These are phyloP conservation scores for Hypomecis punctinalis DNA, from an alignment of 2,888 invertebrate species.

Conservation along the genomic window DNA sequence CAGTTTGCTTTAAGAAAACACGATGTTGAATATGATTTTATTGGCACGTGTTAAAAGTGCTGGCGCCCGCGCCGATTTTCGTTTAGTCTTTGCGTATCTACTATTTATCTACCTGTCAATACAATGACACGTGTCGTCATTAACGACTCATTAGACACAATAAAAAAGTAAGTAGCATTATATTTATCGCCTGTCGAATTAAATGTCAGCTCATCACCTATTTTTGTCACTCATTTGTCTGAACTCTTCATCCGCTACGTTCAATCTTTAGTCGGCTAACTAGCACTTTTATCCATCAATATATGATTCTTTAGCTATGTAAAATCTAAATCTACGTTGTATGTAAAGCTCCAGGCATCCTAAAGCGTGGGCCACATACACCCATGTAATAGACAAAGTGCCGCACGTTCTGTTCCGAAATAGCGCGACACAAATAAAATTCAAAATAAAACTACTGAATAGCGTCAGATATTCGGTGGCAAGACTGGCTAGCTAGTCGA, in stretches of 20 bases:
- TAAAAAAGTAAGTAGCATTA: conserved; percentile 2
- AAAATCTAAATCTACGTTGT: conserved; percentile 35
- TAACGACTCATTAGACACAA: conserved; percentile 23
- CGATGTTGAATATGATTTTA: conserved; percentile 51
- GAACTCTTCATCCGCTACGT: neutral
- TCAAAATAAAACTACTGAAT: conserved; percentile 81
- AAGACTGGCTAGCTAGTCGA: conserved; percentile 60
- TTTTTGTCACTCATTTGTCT: neutral
- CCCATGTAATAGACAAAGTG: conserved; percentile 79
- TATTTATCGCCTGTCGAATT: conserved; percentile 15
- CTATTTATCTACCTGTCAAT: conserved; percentile 59
- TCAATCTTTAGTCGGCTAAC: too few relatives aligned
- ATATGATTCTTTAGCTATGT: neutral
- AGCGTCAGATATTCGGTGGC: conserved; percentile 74
- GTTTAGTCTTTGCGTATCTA: conserved; percentile 52
- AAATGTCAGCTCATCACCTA: conserved; percentile 24
- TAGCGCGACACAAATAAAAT: conserved; percentile 85
- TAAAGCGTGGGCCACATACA: conserved; percentile 71
- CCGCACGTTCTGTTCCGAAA: conserved; percentile 79
- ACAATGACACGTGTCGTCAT: conserved; percentile 61
- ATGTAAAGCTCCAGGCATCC: conserved; percentile 58
- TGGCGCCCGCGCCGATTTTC: conserved; percentile 56
- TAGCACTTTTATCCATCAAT: neutral
- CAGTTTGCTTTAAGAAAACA: conserved; percentile 62
- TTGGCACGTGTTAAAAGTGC: conserved; percentile 68